Percentiles rank a stretch among this genome's conserved stretches.
These are phyloP conservation scores for Epizoanthus illoricatus DNA, from an alignment of 92 coral and sea anemone species.

Conservation along the genomic window DNA sequence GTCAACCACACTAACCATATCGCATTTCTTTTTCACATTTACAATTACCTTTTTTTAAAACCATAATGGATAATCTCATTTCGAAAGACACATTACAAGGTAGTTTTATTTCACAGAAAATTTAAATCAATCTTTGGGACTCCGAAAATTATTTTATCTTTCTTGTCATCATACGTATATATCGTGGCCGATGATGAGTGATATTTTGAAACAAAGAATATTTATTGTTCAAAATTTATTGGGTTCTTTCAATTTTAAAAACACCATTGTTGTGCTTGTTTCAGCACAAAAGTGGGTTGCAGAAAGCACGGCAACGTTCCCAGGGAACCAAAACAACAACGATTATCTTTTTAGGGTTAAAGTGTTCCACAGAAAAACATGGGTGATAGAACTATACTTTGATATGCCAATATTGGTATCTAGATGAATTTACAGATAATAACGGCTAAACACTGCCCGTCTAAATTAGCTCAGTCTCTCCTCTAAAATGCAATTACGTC, in stretches of 20 bases:
- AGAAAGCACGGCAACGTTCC: not conserved
- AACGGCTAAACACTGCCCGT: constrained; percentile 14
- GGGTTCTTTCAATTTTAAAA: too few relatives aligned
- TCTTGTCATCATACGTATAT: too few relatives aligned
- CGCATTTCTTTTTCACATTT: too few relatives aligned
- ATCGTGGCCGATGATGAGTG: too few relatives aligned
- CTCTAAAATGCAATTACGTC: constrained; percentile 22
- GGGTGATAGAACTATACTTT: constrained; percentile 2
- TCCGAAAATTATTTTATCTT: too few relatives aligned
- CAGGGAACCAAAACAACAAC: not conserved
- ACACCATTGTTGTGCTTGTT: not conserved
- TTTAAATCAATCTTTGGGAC: too few relatives aligned
- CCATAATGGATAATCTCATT: too few relatives aligned
- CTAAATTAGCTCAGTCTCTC: constrained; percentile 16
- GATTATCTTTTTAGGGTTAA: not conserved
- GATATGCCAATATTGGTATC: not conserved
- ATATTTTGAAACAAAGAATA: too few relatives aligned
- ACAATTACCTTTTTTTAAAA: too few relatives aligned
- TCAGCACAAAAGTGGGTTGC: not conserved
- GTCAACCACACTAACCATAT: not conserved
- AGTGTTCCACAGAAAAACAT: not conserved
- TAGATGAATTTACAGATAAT: constrained; percentile 32
- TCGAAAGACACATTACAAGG: too few relatives aligned
- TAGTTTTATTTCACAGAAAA: too few relatives aligned
- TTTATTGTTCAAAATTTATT: too few relatives aligned